Evolutionary conservation across 2,888 invertebrate species (phyloP).

Genomic region (Drosophila nigricruria): DNA sequence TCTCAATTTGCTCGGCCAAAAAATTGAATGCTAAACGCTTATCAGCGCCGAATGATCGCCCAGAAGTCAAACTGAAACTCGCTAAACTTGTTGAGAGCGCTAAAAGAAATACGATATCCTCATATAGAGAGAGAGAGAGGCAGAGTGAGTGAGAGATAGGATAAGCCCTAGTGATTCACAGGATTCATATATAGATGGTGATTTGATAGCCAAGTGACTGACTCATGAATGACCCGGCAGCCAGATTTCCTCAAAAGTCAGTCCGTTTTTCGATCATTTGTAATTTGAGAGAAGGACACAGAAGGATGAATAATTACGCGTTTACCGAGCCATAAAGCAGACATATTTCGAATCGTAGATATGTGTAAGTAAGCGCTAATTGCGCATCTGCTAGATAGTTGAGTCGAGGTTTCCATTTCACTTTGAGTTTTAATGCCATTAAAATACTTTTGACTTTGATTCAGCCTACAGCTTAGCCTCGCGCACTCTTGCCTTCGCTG

Average conservation of each 20-base stretch:
- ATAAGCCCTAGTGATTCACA: conserved; percentile 38
- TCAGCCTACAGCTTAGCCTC: conserved; percentile 29
- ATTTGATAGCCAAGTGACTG: conserved; percentile 66
- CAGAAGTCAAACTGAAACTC: conserved; percentile 81
- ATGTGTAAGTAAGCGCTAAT: conserved; percentile 62
- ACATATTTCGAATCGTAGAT: background rate
- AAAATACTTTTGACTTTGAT: conserved; percentile 55
- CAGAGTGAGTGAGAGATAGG: conserved; percentile 18
- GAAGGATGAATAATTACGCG: conserved; percentile 45
- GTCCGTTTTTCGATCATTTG: conserved; percentile 51
- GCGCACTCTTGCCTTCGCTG: conserved; percentile 38
- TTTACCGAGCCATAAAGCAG: conserved; percentile 15
- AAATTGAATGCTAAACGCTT: conserved; percentile 75
- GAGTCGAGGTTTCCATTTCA: conserved; percentile 48
- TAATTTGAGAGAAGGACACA: conserved; percentile 49
- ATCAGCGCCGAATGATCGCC: conserved; percentile 76
- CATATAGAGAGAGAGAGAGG: conserved; percentile 12
- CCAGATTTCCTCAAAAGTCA: conserved; percentile 76
- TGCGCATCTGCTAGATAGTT: conserved; percentile 76
- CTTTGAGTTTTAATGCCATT: conserved; percentile 29
- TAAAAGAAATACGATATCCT: conserved; percentile 72
- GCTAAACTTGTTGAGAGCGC: conserved; percentile 80
- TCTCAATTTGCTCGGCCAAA: conserved; percentile 27
- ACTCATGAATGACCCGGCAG: conserved; percentile 49
- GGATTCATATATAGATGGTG: conserved; percentile 61